Evolutionary conservation across 1,140 invertebrate species (phyloP).

Genomic region (Antheraea mylitta): DNA sequence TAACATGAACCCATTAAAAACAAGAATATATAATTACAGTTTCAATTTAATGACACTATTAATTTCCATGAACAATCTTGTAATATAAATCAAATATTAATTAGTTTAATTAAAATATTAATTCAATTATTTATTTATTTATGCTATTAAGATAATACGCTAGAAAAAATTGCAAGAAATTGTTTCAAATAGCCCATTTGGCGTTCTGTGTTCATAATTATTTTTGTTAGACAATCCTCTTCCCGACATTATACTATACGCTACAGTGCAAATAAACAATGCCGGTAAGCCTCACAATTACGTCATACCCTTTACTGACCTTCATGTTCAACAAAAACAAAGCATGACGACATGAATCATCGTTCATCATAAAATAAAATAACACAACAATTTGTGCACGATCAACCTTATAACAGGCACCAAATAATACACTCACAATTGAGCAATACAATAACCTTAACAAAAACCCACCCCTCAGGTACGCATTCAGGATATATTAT

Average conservation of each 20-base stretch:
- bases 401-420: slow-evolving; percentile 14
- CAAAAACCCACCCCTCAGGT: slow-evolving; percentile 20
- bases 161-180: background rate
- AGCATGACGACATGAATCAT: background rate
- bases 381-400: slow-evolving; percentile 20
- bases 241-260: background rate
- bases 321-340: slow-evolving; percentile 6
- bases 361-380: background rate
- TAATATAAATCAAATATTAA: no score
- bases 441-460: slow-evolving; percentile 25
- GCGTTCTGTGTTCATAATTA: background rate
- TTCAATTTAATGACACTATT: no score
- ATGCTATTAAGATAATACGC: no score
- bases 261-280: background rate
- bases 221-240: background rate
- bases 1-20: no score
- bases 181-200: background rate
- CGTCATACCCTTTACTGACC: slow-evolving; percentile 1
- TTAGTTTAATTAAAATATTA: no score
- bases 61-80: no score
- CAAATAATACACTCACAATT: slow-evolving; percentile 29
- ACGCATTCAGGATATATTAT: background rate
- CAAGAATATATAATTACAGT: no score
- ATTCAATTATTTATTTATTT: no score
- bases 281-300: background rate